Conservation (phyloP, 1,140 invertebrate species). For the Paraescarpia echinospica region DNA sequence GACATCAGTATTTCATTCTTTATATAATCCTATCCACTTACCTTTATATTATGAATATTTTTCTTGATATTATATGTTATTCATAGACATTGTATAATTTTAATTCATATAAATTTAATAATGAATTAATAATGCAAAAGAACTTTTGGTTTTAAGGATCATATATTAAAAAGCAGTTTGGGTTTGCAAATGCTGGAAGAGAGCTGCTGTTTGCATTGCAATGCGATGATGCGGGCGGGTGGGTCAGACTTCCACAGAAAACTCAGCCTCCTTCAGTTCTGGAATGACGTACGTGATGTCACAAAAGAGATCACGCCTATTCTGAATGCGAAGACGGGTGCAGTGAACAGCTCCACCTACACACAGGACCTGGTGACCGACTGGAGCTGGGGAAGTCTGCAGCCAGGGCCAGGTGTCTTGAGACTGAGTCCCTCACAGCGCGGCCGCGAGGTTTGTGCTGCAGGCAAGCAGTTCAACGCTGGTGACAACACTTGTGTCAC, state of each 20-base stretch:
- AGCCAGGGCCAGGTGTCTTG: background rate
- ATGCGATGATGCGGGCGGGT: background rate
- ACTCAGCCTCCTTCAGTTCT: background rate
- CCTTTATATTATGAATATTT: too few relatives aligned
- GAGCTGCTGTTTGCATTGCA: background rate
- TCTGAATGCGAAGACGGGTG: background rate
- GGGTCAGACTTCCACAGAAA: background rate
- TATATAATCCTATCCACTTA: too few relatives aligned
- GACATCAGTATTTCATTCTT: too few relatives aligned
- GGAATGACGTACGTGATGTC: background rate
- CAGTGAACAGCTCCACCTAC: background rate
- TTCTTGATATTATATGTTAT: too few relatives aligned
- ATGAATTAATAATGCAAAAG: too few relatives aligned
- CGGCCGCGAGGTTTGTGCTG: background rate
- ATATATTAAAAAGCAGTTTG: too few relatives aligned
- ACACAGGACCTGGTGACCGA: background rate
- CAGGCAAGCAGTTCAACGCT: background rate
- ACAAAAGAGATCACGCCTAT: background rate
- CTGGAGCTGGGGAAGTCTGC: background rate
- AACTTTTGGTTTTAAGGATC: too few relatives aligned
- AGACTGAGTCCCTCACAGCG: background rate
- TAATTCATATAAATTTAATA: too few relatives aligned
- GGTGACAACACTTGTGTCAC: background rate
- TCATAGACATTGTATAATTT: too few relatives aligned
- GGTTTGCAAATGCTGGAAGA: too few relatives aligned